Evolutionary conservation across 2,888 invertebrate genomes (phyloP).

Genomic region (Craniophora ligustri): DNA sequence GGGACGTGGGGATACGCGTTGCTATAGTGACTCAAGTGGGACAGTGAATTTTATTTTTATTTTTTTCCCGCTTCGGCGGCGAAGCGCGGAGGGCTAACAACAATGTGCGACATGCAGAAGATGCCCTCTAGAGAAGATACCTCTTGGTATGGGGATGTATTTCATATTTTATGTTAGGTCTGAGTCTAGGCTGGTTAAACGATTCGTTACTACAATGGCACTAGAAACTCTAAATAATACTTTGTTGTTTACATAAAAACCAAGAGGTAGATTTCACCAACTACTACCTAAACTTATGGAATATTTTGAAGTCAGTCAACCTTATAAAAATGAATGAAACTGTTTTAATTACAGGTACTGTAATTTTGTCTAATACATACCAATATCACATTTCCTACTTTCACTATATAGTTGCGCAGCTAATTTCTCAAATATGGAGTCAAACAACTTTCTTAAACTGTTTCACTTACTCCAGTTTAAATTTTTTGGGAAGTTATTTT

Average conservation of each 20-base stretch:
- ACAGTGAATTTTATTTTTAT: constrained; percentile 71
- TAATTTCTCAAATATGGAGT: constrained; percentile 44
- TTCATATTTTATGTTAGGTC: constrained; percentile 30
- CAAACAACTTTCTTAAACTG: constrained; percentile 39
- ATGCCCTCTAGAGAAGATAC: constrained; percentile 82
- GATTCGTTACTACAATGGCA: not conserved
- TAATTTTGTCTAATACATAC: not conserved
- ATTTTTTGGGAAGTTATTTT: not conserved
- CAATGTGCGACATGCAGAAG: constrained; percentile 87
- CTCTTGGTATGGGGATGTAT: constrained; percentile 77
- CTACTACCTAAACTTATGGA: not conserved
- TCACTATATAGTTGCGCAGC: constrained; percentile 59
- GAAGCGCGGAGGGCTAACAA: constrained; percentile 56
- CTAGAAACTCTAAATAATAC: not conserved
- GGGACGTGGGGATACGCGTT: constrained; percentile 79
- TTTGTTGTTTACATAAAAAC: constrained; percentile 23
- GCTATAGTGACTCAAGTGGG: constrained; percentile 74
- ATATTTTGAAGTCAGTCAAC: not conserved
- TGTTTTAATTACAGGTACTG: not conserved
- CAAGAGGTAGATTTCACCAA: too few species aligned
- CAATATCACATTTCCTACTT: constrained; percentile 55
- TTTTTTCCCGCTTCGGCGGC: constrained; percentile 72
- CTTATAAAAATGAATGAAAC: not conserved
- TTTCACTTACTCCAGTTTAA: constrained; percentile 12
- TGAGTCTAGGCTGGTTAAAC: not conserved